Conservation (phyloP, 2,888 invertebrate genomes). For the Aelia acuminata region DNA sequence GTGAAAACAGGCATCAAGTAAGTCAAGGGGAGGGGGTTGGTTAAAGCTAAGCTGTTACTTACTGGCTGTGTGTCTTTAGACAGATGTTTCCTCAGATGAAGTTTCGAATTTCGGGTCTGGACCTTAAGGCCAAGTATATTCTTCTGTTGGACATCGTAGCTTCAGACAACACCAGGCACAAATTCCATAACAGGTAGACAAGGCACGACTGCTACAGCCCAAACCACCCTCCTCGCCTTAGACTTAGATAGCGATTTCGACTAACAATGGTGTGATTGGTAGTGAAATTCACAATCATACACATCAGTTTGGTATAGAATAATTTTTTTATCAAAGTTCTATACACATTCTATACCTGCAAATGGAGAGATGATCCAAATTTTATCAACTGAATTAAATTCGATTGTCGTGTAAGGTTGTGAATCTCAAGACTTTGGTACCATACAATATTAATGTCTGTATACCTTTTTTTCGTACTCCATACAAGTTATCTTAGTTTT, state of each 20-base stretch:
- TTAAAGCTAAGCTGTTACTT: not conserved
- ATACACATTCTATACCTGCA: too few relatives aligned
- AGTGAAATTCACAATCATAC: not conserved
- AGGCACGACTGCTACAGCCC: not conserved
- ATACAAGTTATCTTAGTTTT: not conserved
- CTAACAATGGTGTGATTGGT: not conserved
- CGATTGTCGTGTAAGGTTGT: not conserved
- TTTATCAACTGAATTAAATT: not conserved
- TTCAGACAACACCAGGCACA: slow-evolving; percentile 98
- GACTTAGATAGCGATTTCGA: not conserved
- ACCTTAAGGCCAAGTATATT: slow-evolving; percentile 99
- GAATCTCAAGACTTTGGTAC: not conserved
- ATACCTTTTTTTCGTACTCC: not conserved
- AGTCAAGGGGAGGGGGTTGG: not conserved
- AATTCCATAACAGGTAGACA: slow-evolving; percentile 92
- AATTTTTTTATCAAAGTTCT: not conserved
- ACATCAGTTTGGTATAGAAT: not conserved
- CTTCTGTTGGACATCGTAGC: slow-evolving; percentile 98
- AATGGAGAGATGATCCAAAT: too few relatives aligned
- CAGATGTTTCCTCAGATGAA: slow-evolving; percentile 99
- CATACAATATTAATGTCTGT: not conserved
- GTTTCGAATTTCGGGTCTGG: slow-evolving; percentile 96
- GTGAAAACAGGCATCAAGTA: not conserved
- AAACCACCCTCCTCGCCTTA: not conserved
- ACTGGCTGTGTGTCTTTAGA: slow-evolving; percentile 76